These are phyloP conservation scores for Caradrina clavipalpis DNA, from an alignment of 2,888 invertebrate genomes.

Conservation along the genomic window DNA sequence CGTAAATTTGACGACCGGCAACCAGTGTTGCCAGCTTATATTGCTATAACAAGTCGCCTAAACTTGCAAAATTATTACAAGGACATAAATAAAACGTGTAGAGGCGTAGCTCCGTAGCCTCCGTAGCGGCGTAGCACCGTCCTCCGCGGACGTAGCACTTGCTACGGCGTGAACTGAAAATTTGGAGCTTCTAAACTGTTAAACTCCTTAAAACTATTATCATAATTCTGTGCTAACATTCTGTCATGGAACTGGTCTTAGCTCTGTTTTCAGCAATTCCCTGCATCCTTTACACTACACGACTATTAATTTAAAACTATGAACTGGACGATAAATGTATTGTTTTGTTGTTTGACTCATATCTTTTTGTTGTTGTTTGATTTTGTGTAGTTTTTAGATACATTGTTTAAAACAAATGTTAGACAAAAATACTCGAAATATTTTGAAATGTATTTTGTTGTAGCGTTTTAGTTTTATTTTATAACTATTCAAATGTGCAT, in stretches of 20 bases:
- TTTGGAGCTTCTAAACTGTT: conserved; percentile 82
- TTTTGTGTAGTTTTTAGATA: background rate
- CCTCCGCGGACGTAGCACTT: conserved; percentile 72
- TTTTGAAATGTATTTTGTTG: too few species aligned
- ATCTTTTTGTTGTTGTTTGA: background rate
- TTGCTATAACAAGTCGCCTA: conserved; percentile 67
- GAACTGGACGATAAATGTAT: conserved; percentile 38
- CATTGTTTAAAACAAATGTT: too few species aligned
- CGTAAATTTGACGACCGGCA: too few species aligned
- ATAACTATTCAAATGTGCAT: too few species aligned
- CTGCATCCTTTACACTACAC: conserved; percentile 74
- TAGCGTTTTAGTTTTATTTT: too few species aligned
- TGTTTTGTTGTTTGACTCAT: conserved; percentile 21
- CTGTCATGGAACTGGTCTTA: conserved; percentile 81
- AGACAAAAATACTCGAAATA: too few species aligned
- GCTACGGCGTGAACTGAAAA: conserved; percentile 80
- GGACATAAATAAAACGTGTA: conserved; percentile 83
- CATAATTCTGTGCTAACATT: conserved; percentile 87
- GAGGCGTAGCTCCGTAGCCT: conserved; percentile 76
- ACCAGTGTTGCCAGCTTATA: too few species aligned
- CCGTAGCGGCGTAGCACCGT: conserved; percentile 67
- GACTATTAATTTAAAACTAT: conserved; percentile 71
- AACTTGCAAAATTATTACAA: conserved; percentile 81
- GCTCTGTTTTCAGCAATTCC: conserved; percentile 75
- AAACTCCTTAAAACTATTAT: conserved; percentile 86